Evolutionary conservation across 2,888 invertebrate genomes (phyloP), one percentile per base, ranked within the genome.

Genomic region (Andrena minutula): DNA sequence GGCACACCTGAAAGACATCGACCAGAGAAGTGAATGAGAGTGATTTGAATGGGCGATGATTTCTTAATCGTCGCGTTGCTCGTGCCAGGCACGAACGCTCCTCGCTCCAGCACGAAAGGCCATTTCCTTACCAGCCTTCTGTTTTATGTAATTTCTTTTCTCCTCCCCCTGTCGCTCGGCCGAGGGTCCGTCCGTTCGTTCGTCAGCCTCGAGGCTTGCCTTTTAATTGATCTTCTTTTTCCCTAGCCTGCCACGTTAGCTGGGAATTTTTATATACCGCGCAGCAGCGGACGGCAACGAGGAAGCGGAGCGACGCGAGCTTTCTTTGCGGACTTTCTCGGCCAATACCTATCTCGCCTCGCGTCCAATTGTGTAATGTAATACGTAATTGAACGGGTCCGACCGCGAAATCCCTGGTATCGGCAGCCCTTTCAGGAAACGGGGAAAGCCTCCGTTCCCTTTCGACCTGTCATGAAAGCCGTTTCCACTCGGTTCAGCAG

Each of bases 251-350:
- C 28, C 41, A 65, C 41, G 41, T 7, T 16, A 49, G 49, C 8
- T 20, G 51, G 28, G 23, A 47, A 35, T 51, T 75, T 61, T 60
- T 60, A 41, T 41, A 16, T 5, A 20, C 32, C 10, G 10, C 66
- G 23, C 7, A 32, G 58, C 35, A 60, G 69, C 56, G 16, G 53
- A 68, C 78, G 49, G 60, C 30, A 71, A 81, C 51, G 77, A 74
- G 81, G 77, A 78, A 81, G 51, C 73, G 35, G 10, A 35, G 26
- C 41, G 61, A 16, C 49, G n/a, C n/a, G 49, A 10, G 30, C 64
- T 78, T 78, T 74, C 73, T 78, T 81, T 65, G 16, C 32, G 20
- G 26, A 78, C 81, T 81, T 81, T 81, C 81, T 70, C 81, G 73
- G 58, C 47, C 66, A 23, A 65, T 60, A 64, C 69, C 32, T 58